Percentiles rank a stretch among this genome's conserved stretches.
These are phyloP conservation scores for Equus przewalskii DNA, from an alignment of 2,113 vertebrate species.

Conservation along the genomic window DNA sequence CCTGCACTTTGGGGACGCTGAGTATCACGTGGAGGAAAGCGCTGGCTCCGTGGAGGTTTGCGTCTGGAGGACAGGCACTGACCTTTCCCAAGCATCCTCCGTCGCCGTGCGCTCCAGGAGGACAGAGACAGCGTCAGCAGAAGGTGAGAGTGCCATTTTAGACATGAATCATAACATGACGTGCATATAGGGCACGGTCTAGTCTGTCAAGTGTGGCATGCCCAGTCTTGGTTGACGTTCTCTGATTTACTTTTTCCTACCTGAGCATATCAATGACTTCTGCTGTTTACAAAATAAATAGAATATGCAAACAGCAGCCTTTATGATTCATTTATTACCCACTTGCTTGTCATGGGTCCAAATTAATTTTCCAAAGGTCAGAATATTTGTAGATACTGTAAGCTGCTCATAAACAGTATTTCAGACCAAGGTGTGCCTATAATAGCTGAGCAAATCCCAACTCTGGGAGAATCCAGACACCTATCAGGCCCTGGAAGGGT, in stretches of 20 bases:
- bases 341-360: background rate
- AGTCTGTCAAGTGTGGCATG: background rate
- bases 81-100: slow-evolving; percentile 91
- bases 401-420: background rate
- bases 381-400: background rate
- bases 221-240: background rate
- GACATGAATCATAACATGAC: background rate
- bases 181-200: fast-evolving
- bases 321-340: background rate
- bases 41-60: slow-evolving; percentile 90
- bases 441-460: background rate
- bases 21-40: slow-evolving; percentile 90
- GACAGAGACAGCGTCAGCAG: slow-evolving; percentile 90
- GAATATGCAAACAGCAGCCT: background rate
- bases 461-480: background rate
- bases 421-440: background rate
- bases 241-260: background rate
- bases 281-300: background rate
- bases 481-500: background rate
- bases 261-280: background rate
- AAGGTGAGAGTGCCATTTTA: slow-evolving; percentile 86
- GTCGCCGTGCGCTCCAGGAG: slow-evolving; percentile 90
- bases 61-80: slow-evolving; percentile 92
- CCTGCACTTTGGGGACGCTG: slow-evolving; percentile 89
- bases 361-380: background rate